A percentile compares a stretch with the other conserved stretches of the same genome.
phyloP scores from a whole-genome alignment of 2,888 invertebrate species.

The Leistus spinibarbis region DNA sequence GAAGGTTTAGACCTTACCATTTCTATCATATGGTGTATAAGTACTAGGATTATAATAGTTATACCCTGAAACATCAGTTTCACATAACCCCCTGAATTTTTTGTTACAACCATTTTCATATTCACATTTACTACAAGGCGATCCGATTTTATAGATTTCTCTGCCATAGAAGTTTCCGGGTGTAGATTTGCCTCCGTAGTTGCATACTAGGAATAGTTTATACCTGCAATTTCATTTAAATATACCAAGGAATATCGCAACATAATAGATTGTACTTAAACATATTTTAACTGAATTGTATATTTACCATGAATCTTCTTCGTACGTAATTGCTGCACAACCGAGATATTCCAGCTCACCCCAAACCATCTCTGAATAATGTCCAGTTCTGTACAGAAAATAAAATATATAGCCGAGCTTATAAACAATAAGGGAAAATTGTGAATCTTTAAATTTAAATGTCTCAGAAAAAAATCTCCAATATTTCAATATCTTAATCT shows the following conservation, averaged over 20 bases:
- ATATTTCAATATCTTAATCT: too few species aligned
- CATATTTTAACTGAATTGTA: too few species aligned
- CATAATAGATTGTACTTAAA: too few species aligned
- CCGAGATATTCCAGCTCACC: slow-evolving; percentile 52
- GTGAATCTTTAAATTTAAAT: too few species aligned
- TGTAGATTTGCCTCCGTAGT: slow-evolving; percentile 23
- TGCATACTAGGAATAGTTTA: slow-evolving; percentile 15
- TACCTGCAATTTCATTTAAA: slow-evolving; percentile 2
- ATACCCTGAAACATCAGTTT: not conserved
- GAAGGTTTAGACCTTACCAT: not conserved
- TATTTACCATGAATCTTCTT: slow-evolving; percentile 35
- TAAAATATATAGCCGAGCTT: too few species aligned
- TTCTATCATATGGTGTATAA: not conserved
- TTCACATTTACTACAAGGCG: slow-evolving; percentile 13
- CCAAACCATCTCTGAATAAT: slow-evolving; percentile 56
- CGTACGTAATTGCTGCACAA: slow-evolving; percentile 51
- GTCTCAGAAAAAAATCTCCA: too few species aligned
- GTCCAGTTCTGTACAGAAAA: slow-evolving; percentile 45
- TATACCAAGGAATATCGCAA: too few species aligned
- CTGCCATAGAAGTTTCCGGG: slow-evolving; percentile 13
- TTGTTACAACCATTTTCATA: not conserved
- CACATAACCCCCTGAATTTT: slow-evolving; percentile 2
- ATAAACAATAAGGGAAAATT: too few species aligned
- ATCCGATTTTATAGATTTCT: slow-evolving; percentile 21
- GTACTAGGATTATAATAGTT: not conserved